Conservation (phyloP, 2,888 invertebrate genomes). For the Cerastis rubricosa region DNA sequence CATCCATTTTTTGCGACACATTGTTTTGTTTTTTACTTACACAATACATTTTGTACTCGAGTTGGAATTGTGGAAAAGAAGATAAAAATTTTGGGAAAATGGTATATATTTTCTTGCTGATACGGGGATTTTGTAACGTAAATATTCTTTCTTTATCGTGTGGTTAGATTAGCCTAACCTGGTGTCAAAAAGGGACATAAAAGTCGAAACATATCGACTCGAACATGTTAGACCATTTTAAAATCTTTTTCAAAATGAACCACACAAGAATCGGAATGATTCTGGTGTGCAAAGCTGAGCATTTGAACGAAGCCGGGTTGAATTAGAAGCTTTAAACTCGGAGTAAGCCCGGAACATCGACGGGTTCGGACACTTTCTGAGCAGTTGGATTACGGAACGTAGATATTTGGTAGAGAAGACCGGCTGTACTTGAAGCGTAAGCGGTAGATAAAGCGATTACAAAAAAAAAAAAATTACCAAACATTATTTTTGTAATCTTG, state of each 20-base stretch:
- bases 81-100: background rate
- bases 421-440: slow-evolving; percentile 8
- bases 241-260: slow-evolving; percentile 6
- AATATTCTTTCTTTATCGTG: too few relatives aligned
- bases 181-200: too few relatives aligned
- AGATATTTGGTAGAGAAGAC: slow-evolving; percentile 21
- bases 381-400: slow-evolving; percentile 34
- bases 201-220: too few relatives aligned
- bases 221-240: background rate
- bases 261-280: background rate
- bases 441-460: slow-evolving; percentile 21
- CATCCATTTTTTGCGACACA: slow-evolving; percentile 14
- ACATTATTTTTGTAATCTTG: background rate
- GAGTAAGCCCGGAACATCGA: slow-evolving; percentile 37
- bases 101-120: background rate
- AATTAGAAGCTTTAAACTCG: slow-evolving; percentile 28
- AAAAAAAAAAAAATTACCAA: background rate
- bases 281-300: slow-evolving; percentile 24
- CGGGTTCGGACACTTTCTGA: slow-evolving; percentile 32
- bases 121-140: background rate
- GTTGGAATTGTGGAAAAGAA: slow-evolving; percentile 5
- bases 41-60: background rate
- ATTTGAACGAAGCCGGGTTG: slow-evolving; percentile 9
- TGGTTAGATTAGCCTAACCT: too few relatives aligned
- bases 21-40: slow-evolving; percentile 20